A percentile compares a stretch with the other conserved stretches of the same genome.
Evolutionary conservation across 2,888 invertebrate genomes (phyloP).

Genomic region (Vandiemenella viatica): DNA sequence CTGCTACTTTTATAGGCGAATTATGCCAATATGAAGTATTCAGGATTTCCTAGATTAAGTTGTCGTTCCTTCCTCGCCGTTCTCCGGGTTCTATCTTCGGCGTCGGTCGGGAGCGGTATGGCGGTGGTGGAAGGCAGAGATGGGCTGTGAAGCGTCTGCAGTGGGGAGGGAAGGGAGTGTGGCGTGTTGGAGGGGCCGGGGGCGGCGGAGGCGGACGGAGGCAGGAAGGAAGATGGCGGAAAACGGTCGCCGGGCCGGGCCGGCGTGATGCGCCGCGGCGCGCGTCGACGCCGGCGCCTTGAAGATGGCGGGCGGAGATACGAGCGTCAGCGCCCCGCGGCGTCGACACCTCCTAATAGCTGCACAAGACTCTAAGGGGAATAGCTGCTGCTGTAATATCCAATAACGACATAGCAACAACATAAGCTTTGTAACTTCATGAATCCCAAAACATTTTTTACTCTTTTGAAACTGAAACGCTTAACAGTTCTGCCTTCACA

Average conservation of each 20-base stretch:
- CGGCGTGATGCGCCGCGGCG: not conserved
- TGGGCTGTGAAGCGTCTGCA: constrained; percentile 5
- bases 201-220: not conserved
- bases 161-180: too few species aligned
- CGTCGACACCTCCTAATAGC: too few species aligned
- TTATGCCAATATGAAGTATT: constrained; percentile 20
- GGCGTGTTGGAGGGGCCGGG: too few species aligned
- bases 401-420: too few species aligned
- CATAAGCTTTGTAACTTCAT: too few species aligned
- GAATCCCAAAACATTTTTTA: too few species aligned
- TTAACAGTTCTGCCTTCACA: too few species aligned
- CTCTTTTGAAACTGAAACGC: too few species aligned
- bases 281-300: too few species aligned
- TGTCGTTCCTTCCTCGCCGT: constrained; percentile 14
- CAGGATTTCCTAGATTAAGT: constrained; percentile 21
- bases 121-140: not conserved
- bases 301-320: too few species aligned
- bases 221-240: not conserved
- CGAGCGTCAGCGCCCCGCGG: not conserved
- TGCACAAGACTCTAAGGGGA: too few species aligned
- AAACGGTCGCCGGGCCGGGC: not conserved
- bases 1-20: constrained; percentile 18
- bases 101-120: not conserved
- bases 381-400: too few species aligned
- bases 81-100: not conserved